Evolutionary conservation across 2,797 vertebrate genomes (phyloP).

Genomic region (Remorina albescens): DNA sequence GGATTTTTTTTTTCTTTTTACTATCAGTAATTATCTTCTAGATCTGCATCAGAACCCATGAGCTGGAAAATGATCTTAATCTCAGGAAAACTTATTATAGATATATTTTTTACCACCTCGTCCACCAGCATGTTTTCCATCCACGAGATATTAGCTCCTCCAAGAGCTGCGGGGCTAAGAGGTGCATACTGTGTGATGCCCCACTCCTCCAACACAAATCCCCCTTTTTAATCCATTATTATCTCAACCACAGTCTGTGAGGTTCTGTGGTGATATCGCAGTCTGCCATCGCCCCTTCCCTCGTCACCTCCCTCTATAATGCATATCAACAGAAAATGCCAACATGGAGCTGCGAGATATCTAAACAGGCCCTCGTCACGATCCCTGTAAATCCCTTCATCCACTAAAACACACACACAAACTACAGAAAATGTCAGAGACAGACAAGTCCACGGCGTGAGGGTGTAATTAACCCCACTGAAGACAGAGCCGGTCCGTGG

Average conservation of each 20-base stretch:
- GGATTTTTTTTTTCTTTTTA: no score
- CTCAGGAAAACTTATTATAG: not conserved
- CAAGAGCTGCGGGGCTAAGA: constrained; percentile 4
- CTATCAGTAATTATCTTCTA: constrained; percentile 9
- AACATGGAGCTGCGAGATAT: constrained; percentile 46
- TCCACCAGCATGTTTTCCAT: not conserved
- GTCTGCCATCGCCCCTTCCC: constrained; percentile 40
- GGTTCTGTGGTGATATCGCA: constrained; percentile 46
- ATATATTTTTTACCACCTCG: not conserved
- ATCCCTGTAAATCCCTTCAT: constrained; percentile 61
- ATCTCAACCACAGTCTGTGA: constrained; percentile 40
- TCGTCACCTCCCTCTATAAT: constrained; percentile 42
- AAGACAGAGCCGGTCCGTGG: constrained; percentile 9
- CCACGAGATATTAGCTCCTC: not conserved
- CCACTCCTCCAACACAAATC: constrained; percentile 25
- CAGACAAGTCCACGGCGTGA: constrained; percentile 22
- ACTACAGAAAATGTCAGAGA: constrained; percentile 34
- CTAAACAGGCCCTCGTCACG: constrained; percentile 64
- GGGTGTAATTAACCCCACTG: constrained; percentile 25
- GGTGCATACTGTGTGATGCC: not conserved
- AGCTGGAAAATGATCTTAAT: constrained; percentile 13
- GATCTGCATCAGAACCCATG: constrained; percentile 9
- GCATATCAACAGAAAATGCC: constrained; percentile 48
- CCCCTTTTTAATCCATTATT: constrained; percentile 43
- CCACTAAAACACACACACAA: constrained; percentile 53